Base-by-base conservation (phyloP, 2,797 vertebrate species). In the Heterohyrax brucei region DNA sequence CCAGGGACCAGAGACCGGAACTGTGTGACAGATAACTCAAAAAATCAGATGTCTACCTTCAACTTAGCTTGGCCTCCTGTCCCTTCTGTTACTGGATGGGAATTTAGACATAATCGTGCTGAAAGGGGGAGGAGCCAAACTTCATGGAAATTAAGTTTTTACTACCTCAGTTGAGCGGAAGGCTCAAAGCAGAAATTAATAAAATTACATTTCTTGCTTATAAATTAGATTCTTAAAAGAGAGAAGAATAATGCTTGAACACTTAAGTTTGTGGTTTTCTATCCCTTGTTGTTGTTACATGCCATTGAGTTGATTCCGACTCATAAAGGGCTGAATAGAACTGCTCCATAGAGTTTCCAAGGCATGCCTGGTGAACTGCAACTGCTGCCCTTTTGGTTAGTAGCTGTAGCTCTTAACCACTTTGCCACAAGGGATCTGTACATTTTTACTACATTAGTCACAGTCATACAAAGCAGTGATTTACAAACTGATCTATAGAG, bases 191-290 rank as follows among this genome's bases (percentile, higher is more conserved):
- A 90, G 16, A 50, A 30, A 78, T 78, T 48, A 50, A 48, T 53
- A 28, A 78, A 78, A 64, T 70, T 73, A 46, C 77, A 80, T 92
- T 94, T 97, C 33, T 93, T 89, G 46, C 13, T 76, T 28, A 83
- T 62, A 80, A 48, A 78, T 56, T 87, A 62, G 79, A 89, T 89
- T 89, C 48, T 91, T 94, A 62, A 89, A 92, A 89, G 48, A 70
- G 91, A 91, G 76, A 56, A 14, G 28, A 75, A 59, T 82, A 61
- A 61, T 22, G 7, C n/a, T 89, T 76, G 5, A 6, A 48, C 7
- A 89, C 30, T 70, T 90, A 26, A 96, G 22, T 64, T 46, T 93
- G 21, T 93, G 56, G 13, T 13, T 84, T 70, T 95, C 22, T 86
- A 68, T 39, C 13, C 6, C 6, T 50, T 87, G 72, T 7, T 82